These are phyloP conservation scores for Philaethria dido DNA, from an alignment of 2,888 invertebrate species.

Conservation along the genomic window DNA sequence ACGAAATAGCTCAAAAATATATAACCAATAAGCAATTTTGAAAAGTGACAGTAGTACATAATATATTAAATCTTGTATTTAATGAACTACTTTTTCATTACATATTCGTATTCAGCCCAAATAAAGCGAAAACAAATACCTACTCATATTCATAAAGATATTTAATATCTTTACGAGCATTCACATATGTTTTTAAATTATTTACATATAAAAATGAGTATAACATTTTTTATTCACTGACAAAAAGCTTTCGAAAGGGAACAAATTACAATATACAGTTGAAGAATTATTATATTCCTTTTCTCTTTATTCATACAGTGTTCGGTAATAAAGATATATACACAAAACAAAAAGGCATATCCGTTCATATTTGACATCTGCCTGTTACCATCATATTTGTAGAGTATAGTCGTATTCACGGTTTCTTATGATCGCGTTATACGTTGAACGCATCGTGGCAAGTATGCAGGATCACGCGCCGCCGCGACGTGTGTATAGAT, in stretches of 20 bases:
- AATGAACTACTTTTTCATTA: not conserved
- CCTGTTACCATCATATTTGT: constrained; percentile 10
- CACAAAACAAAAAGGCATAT: not conserved
- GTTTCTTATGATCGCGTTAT: constrained; percentile 24
- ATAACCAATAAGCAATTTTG: not conserved
- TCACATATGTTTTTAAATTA: not conserved
- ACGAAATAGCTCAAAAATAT: not conserved
- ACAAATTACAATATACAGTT: not conserved
- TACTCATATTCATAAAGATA: not conserved
- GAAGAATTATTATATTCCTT: not conserved
- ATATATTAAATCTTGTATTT: too few species aligned
- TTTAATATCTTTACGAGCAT: not conserved
- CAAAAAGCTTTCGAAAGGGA: not conserved
- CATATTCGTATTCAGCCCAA: not conserved
- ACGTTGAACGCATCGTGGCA: constrained; percentile 11
- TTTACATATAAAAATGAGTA: not conserved
- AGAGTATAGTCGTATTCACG: constrained; percentile 7
- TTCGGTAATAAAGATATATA: not conserved
- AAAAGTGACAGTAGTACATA: too few species aligned
- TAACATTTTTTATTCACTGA: not conserved
- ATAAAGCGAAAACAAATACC: not conserved
- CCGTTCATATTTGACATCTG: constrained; percentile 6
- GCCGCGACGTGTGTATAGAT: constrained; percentile 29
- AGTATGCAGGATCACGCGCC: constrained; percentile 37
- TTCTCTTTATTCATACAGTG: not conserved